Evolutionary conservation across 2,888 invertebrate genomes (phyloP).

Genomic region (Ichneumoninae sp.): DNA sequence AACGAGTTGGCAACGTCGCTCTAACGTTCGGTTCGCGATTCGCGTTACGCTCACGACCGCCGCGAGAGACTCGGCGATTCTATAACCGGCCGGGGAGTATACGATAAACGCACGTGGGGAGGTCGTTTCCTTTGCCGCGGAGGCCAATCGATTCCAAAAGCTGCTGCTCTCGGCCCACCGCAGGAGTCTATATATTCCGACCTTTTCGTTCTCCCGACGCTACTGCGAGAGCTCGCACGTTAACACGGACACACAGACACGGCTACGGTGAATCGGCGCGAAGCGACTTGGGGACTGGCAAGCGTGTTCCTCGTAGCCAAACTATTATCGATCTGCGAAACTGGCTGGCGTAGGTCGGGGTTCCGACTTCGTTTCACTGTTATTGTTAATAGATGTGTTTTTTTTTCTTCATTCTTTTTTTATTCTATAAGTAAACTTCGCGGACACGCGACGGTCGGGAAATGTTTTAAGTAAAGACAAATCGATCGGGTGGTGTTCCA

Average conservation of each 20-base stretch:
- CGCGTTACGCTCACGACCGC: conserved; percentile 36
- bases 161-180: conserved; percentile 27
- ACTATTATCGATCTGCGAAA: conserved; percentile 61
- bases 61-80: conserved; percentile 40
- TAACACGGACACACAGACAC: background rate
- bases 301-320: conserved; percentile 21
- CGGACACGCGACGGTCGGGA: background rate
- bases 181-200: conserved; percentile 17
- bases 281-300: conserved; percentile 23
- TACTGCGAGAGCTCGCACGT: background rate
- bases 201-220: conserved; percentile 12
- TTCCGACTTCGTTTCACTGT: conserved; percentile 29
- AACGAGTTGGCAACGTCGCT: conserved; percentile 50
- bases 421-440: background rate
- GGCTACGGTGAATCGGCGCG: conserved; percentile 10
- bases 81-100: conserved; percentile 42
- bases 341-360: conserved; percentile 45
- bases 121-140: conserved; percentile 25
- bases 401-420: background rate
- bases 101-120: conserved; percentile 51
- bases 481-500: background rate
- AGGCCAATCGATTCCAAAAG: conserved; percentile 51
- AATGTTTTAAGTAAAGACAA: background rate
- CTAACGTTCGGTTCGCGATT: conserved; percentile 20
- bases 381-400: conserved; percentile 26